Evolutionary conservation across 2,797 vertebrate genomes (phyloP).

Genomic region (Gadopsis marmoratus): DNA sequence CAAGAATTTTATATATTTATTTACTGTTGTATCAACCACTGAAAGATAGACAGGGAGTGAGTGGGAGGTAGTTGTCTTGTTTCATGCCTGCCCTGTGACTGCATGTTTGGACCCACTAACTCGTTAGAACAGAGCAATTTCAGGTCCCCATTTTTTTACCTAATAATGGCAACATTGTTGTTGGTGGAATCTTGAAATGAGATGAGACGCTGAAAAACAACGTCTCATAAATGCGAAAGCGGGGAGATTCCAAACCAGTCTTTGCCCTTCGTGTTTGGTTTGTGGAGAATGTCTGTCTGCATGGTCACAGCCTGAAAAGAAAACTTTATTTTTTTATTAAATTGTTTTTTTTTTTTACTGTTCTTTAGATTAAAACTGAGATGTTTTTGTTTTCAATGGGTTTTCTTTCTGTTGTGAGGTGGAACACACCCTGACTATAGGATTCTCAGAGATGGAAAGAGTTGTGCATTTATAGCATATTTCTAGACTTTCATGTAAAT

Average conservation of each 20-base stretch:
- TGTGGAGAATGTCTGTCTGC: constrained; percentile 56
- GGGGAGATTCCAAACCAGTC: constrained; percentile 65
- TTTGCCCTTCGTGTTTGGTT: constrained; percentile 42
- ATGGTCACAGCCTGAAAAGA: constrained; percentile 45
- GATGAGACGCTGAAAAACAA: constrained; percentile 45
- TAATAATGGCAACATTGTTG: constrained; percentile 59
- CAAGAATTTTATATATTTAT: background rate
- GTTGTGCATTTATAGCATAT: constrained; percentile 23
- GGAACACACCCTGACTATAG: constrained; percentile 37
- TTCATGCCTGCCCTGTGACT: constrained; percentile 37
- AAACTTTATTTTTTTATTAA: no score
- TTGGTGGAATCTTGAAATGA: constrained; percentile 14
- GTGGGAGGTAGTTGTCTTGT: constrained; percentile 12
- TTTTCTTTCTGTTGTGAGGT: constrained; percentile 41
- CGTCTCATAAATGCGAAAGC: constrained; percentile 24
- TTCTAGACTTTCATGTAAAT: constrained; percentile 25
- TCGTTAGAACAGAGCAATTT: constrained; percentile 23
- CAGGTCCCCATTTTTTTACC: constrained; percentile 15
- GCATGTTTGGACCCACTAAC: constrained; percentile 9
- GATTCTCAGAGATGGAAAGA: constrained; percentile 38
- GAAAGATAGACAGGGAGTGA: constrained; percentile 13
- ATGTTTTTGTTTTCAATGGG: constrained; percentile 18
- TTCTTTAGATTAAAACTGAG: constrained; percentile 37
- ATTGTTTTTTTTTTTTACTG: no score
- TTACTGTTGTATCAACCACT: background rate